Conservation (phyloP, 2,797 vertebrate genomes). For the Ciconia nigra region DNA sequence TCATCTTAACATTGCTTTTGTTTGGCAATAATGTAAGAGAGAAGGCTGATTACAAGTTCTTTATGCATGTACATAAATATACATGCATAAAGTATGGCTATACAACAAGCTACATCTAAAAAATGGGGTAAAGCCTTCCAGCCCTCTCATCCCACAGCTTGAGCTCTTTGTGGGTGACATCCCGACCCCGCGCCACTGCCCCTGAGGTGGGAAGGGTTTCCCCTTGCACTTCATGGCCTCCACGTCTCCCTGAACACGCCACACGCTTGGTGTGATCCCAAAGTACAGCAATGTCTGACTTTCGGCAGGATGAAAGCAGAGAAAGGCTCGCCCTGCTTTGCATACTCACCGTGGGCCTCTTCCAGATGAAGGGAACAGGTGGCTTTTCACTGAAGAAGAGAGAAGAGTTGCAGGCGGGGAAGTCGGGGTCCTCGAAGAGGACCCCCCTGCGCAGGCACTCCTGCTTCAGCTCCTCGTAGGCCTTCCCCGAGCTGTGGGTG, state of each 20-base stretch:
- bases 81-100: not conserved
- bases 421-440: slow-evolving; percentile 90
- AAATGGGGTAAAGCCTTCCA: not conserved
- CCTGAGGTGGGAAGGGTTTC: not conserved
- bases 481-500: slow-evolving; percentile 81
- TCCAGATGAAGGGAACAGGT: slow-evolving; percentile 87
- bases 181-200: fast-evolving
- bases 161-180: not conserved
- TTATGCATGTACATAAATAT: not conserved
- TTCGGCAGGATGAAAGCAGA: not conserved
- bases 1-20: not conserved
- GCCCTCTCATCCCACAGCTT: not conserved
- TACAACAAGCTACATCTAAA: not conserved
- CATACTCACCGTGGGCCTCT: slow-evolving; percentile 84
- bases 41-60: not conserved
- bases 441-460: slow-evolving; percentile 76
- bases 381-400: slow-evolving; percentile 88
- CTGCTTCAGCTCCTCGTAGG: slow-evolving; percentile 80
- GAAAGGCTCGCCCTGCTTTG: not conserved
- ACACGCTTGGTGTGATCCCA: fast-evolving
- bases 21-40: not conserved
- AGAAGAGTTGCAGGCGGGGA: slow-evolving; percentile 80
- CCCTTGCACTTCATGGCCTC: fast-evolving
- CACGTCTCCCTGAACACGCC: fast-evolving
- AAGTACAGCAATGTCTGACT: fast-evolving